Base-by-base conservation (phyloP, 2,113 vertebrate genomes). In the Etheostoma cragini region DNA sequence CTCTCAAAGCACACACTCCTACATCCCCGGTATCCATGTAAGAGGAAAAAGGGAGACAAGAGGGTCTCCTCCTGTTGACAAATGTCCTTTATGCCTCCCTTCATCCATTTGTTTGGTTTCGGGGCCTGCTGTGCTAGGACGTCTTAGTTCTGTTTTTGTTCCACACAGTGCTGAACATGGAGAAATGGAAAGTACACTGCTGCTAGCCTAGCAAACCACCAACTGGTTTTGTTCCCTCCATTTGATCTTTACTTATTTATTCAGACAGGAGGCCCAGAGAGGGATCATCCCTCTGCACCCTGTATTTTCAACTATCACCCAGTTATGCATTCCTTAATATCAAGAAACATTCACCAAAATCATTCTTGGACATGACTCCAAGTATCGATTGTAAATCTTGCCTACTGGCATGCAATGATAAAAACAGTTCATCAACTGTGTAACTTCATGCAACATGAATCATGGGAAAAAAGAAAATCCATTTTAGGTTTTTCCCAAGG, bases 1-100 rank as follows among this genome's bases (percentile, higher is more conserved):
- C 73, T 82, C 78, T 74, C 30, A 6, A 58, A 77, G 78, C 67
- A 26, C 52, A 50, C 78, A 82, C 77, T 78, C 68, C 74, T 82
- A 38, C 71, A 68, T 14, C 54, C 30, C 79, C 58, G 1, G 3
- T 11, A 47, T 77, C 68, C 3, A 0, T 24, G 33, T 7, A 19
- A 78, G 35, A 60, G 38, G 33, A 67, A 76, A 65, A 35, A 50
- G 56, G 72, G 69, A 81, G 61, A 72, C 12, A 33, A 26, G 6
- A 69, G 63, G 30, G 61, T 6, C 52, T 76, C 54, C 80, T 50
- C n/a, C 67, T 47, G 33, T 38, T 64, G 66, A 63, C 75, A 68
- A 15, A 57, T 49, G 49, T 63, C 15, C 56, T 80, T 69, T 52
- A 60, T 60, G 45, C 33, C 45, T 58, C 63, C 17, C 45, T 62